Base-by-base conservation (phyloP, 2,888 invertebrate genomes). In the Trichacis sp. region DNA sequence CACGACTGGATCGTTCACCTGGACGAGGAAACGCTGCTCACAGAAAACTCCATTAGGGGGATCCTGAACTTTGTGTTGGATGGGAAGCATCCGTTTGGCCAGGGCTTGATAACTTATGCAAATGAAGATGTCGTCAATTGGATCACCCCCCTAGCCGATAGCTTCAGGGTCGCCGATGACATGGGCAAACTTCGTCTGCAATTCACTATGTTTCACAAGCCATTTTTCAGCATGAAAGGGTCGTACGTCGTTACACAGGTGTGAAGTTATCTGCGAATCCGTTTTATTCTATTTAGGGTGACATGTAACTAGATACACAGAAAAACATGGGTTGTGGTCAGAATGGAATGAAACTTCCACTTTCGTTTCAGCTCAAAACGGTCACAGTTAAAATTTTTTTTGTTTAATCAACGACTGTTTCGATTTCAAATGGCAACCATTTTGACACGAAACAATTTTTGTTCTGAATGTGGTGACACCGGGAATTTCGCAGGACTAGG, bases 181-280 rank as follows among this genome's bases (percentile, higher is more conserved):
- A 96, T 98, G 97, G 98, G 98, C 58, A 98, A 98, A 85, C 86
- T 98, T 55, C 89, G 96, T 75, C 88, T 96, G 69, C 97, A 97
- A 84, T 96, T 98, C 81, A 92, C 92, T 77, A 87, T 94, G 85
- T 97, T 98, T 84, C 96, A 97, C 83, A 95, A 94, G 82, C 97
- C 98, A 14, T 87, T 97, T 56, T 97, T 98, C 85, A 96, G 97
- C 84, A 97, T 97, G 97, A 98, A 98, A 86, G 98, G 98, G 64
- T 97, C 97, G 42, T 98, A 94, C 86, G 97, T 98, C 70, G 97
- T 98, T 8, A 96, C 97, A 68, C 96, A 96, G 91, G 95, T 95
- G 83, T 85, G n/a, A n/a, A n/a, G n/a, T n/a, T n/a, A n/a, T n/a
- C n/a, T n/a, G n/a, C n/a, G n/a, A n/a, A n/a, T n/a, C n/a, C n/a